Conservation (phyloP, 2,888 invertebrate genomes). For the Scaptomyza parva region DNA sequence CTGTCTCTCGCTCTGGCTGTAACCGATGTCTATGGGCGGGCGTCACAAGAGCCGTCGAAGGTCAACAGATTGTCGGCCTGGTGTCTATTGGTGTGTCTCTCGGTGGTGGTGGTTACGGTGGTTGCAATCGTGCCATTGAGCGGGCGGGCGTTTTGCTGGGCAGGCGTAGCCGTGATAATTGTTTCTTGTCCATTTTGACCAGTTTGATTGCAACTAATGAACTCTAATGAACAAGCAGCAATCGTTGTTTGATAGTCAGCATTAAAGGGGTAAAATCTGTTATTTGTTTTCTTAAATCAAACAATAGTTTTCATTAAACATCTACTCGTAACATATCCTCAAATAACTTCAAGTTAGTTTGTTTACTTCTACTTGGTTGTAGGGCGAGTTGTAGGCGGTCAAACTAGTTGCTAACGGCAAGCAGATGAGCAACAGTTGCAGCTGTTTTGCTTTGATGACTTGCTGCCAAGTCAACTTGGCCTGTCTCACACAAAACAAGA, state of each 20-base stretch:
- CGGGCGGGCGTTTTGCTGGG: constrained; percentile 39
- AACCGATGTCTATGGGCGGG: constrained; percentile 66
- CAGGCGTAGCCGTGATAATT: constrained; percentile 78
- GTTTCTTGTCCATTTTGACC: constrained; percentile 80
- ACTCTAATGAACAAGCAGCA: constrained; percentile 70
- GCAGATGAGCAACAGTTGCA: constrained; percentile 24
- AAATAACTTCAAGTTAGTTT: not conserved
- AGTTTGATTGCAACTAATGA: constrained; percentile 79
- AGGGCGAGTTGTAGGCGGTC: constrained; percentile 23
- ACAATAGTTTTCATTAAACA: constrained; percentile 12
- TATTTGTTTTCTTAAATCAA: constrained; percentile 8
- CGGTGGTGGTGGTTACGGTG: constrained; percentile 22
- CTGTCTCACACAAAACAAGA: constrained; percentile 55
- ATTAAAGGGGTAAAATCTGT: constrained; percentile 13
- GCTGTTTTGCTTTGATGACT: constrained; percentile 38
- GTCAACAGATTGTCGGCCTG: constrained; percentile 79
- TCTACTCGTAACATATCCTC: not conserved
- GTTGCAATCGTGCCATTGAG: constrained; percentile 46
- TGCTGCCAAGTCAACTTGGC: constrained; percentile 53
- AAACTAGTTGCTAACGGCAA: not conserved
- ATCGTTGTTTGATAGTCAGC: constrained; percentile 12
- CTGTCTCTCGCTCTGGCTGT: constrained; percentile 16
- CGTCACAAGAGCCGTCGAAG: constrained; percentile 74
- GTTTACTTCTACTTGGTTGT: not conserved
- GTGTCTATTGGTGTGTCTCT: constrained; percentile 64